Evolutionary conservation across 2,888 invertebrate species (phyloP), one percentile per base, ranked within the genome.

Genomic region (Hemaris fuciformis): DNA sequence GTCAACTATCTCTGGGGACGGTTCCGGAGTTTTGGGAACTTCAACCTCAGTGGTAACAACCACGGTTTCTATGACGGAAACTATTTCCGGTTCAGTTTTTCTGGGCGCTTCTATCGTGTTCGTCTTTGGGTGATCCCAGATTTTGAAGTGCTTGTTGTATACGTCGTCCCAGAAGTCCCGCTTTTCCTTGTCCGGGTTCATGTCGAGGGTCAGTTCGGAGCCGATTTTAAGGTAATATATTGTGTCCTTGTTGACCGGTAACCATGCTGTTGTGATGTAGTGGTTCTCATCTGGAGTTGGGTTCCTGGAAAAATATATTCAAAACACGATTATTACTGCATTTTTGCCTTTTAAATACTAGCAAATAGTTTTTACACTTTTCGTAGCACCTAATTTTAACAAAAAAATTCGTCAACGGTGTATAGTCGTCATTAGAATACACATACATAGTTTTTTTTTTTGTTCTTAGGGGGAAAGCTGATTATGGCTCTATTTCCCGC

Each of bases 251-350:
- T 84, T 85, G 6, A 87, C 87, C 0, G 92, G 91, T 8, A 78
- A 72, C 92, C 92, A 92, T 13, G 84, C 85, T 0, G 90, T 83
- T 0, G 84, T 84, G 3, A 92, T 67, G 73, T 83, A 85, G 65
- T 88, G 83, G 75, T 86, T 90, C 23, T 88, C 84, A 0, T 91
- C 91, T 0, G 91, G 91, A 0, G 92, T 92, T 1, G 92, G 92
- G 71, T 92, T 92, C 4, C 90, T 91, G 84, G 3, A 81, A n/a
- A n/a, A n/a, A n/a, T n/a, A n/a, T n/a, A n/a, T n/a, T n/a, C n/a
- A n/a, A n/a, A n/a, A n/a, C n/a, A n/a, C n/a, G n/a, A n/a, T n/a
- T n/a, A n/a, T n/a, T n/a, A n/a, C n/a, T n/a, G n/a, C n/a, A n/a
- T n/a, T n/a, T n/a, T n/a, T n/a, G n/a, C n/a, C n/a, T n/a, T n/a